phyloP scores from a whole-genome alignment of 2,113 vertebrate genomes.

The Chamaea fasciata region DNA sequence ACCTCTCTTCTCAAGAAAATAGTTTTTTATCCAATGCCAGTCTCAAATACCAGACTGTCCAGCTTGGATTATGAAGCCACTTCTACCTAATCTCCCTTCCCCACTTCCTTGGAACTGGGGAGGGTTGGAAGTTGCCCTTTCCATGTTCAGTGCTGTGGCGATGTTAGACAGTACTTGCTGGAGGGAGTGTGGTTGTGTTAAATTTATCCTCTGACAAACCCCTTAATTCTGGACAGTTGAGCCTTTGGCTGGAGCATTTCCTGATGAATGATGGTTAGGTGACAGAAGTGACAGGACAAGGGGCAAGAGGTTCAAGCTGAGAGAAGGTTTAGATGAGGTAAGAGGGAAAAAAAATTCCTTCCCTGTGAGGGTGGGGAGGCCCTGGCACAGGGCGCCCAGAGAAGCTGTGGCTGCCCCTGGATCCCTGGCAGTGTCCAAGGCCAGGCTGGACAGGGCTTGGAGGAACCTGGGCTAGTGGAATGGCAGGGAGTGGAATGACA shows the following conservation, averaged over 20 bases:
- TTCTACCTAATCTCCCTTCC: background rate
- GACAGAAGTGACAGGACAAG: background rate
- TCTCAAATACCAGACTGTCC: background rate
- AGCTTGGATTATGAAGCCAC: background rate
- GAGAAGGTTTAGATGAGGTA: background rate
- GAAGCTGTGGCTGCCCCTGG: background rate
- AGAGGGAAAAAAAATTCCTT: background rate
- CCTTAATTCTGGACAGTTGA: background rate
- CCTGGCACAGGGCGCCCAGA: background rate
- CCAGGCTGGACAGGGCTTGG: fast-evolving
- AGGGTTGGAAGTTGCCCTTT: background rate
- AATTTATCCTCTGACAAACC: background rate
- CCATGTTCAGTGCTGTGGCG: background rate
- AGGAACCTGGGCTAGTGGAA: fast-evolving
- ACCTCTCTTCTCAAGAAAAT: background rate
- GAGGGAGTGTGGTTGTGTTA: background rate
- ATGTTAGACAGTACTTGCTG: background rate
- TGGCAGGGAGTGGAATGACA: fast-evolving
- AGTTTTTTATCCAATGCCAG: background rate
- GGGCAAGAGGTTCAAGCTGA: background rate
- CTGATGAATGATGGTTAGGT: fast-evolving
- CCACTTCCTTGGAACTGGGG: fast-evolving
- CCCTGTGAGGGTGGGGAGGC: fast-evolving
- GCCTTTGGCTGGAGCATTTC: background rate
- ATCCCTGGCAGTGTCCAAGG: background rate